Evolutionary conservation across 2,888 invertebrate species (phyloP).

Genomic region (Apodemia mormo): DNA sequence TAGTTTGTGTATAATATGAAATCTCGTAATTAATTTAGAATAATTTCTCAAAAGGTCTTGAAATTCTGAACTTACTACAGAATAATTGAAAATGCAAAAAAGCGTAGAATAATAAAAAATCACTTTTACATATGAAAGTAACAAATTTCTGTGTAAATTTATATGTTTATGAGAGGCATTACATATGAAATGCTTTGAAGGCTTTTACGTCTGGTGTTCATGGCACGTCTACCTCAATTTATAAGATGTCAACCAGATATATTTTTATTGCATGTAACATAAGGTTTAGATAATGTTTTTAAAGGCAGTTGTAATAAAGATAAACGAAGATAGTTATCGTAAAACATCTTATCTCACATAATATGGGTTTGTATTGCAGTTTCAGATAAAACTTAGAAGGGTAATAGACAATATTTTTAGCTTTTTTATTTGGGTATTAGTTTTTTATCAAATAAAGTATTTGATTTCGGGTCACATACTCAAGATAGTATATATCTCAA

Average conservation of each 20-base stretch:
- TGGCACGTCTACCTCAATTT: neutral
- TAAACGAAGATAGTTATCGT: conserved; percentile 5
- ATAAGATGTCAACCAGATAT: neutral
- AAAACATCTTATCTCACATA: conserved; percentile 1
- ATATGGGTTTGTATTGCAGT: conserved; percentile 1
- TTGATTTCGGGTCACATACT: neutral
- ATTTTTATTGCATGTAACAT: neutral
- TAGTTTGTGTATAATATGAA: too few relatives aligned
- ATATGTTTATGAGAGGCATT: too few relatives aligned
- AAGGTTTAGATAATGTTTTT: neutral
- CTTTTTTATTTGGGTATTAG: neutral
- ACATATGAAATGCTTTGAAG: too few relatives aligned
- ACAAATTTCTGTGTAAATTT: too few relatives aligned
- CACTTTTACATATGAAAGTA: too few relatives aligned
- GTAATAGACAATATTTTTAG: neutral
- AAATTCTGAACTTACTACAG: too few relatives aligned
- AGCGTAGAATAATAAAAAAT: too few relatives aligned
- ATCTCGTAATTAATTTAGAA: too few relatives aligned
- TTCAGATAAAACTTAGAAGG: neutral
- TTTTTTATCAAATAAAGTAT: neutral
- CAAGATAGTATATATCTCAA: too few relatives aligned
- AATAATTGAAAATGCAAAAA: too few relatives aligned
- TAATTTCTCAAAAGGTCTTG: too few relatives aligned
- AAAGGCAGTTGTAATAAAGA: conserved; percentile 12
- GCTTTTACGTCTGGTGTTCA: neutral